Conservation (phyloP, 2,797 vertebrate genomes). For the Mastacembelus armatus region DNA sequence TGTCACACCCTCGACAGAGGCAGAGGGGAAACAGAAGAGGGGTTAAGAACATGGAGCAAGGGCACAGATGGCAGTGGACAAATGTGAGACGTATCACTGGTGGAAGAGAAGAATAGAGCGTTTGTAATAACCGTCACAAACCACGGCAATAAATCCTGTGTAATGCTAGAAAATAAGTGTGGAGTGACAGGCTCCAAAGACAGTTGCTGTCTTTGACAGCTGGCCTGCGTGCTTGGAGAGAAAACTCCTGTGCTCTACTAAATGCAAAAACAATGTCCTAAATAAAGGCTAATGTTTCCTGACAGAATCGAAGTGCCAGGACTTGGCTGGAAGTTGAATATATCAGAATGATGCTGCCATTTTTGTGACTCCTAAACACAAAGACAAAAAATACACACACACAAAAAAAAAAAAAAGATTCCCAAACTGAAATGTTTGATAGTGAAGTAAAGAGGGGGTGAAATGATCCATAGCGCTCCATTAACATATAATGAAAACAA, state of each 20-base stretch:
- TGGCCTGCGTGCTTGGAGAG: constrained; percentile 33
- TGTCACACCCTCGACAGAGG: constrained; percentile 65
- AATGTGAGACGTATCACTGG: constrained; percentile 63
- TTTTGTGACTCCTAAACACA: not conserved
- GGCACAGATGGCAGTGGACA: constrained; percentile 77
- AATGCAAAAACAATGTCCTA: constrained; percentile 13
- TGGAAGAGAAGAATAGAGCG: constrained; percentile 72
- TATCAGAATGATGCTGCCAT: not conserved
- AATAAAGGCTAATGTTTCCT: constrained; percentile 24
- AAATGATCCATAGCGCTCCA: not conserved
- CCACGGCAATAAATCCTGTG: constrained; percentile 57
- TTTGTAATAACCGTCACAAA: constrained; percentile 64
- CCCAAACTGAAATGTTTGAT: too few relatives aligned
- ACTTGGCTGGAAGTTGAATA: not conserved
- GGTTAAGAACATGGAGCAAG: constrained; percentile 69
- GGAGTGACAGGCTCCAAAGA: constrained; percentile 58
- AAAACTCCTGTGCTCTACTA: constrained; percentile 30
- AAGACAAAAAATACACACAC: too few relatives aligned
- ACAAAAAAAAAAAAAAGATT: too few relatives aligned
- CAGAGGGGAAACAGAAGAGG: constrained; percentile 57
- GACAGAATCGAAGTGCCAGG: constrained; percentile 15
- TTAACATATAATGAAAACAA: constrained; percentile 6
- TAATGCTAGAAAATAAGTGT: constrained; percentile 42
- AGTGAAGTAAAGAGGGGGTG: not conserved
- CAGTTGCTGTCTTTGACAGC: constrained; percentile 77